Percentiles rank a stretch among this genome's conserved stretches.
These are phyloP conservation scores for Ctenicera cuprea DNA, from an alignment of 2,888 invertebrate species.

Conservation along the genomic window DNA sequence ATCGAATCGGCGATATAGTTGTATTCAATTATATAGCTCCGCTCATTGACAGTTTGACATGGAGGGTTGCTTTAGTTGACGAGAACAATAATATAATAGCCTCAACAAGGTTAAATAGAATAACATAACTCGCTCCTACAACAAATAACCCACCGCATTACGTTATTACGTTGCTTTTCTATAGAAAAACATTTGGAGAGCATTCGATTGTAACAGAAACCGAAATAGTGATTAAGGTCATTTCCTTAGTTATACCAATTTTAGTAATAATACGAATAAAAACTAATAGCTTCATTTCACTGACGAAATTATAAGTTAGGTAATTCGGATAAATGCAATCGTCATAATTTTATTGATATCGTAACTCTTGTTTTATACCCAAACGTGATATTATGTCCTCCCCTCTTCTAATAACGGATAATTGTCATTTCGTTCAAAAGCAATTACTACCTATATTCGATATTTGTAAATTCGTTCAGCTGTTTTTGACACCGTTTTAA, in stretches of 20 bases:
- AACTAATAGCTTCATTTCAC: neutral
- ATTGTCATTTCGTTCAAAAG: no score
- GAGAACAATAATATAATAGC: slow-evolving; percentile 35
- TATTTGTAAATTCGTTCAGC: no score
- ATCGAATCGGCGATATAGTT: slow-evolving; percentile 35
- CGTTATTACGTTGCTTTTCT: neutral
- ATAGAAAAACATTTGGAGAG: neutral
- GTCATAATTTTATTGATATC: no score
- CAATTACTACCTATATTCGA: no score
- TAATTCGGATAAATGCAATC: no score
- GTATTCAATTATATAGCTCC: slow-evolving; percentile 29
- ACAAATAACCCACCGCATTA: slow-evolving; percentile 10
- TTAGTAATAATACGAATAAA: neutral
- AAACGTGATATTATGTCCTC: no score
- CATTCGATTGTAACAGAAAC: neutral
- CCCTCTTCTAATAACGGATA: no score
- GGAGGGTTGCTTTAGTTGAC: slow-evolving; percentile 29
- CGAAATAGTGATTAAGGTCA: neutral
- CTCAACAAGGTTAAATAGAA: slow-evolving; percentile 22
- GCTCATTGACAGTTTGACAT: slow-evolving; percentile 30
- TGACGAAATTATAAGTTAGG: neutral
- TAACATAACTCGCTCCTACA: neutral
- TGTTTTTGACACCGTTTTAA: no score
- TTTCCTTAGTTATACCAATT: neutral
- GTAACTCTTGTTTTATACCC: no score